Base-by-base conservation (phyloP, 2,797 vertebrate genomes). In the Lepus townsendii region DNA sequence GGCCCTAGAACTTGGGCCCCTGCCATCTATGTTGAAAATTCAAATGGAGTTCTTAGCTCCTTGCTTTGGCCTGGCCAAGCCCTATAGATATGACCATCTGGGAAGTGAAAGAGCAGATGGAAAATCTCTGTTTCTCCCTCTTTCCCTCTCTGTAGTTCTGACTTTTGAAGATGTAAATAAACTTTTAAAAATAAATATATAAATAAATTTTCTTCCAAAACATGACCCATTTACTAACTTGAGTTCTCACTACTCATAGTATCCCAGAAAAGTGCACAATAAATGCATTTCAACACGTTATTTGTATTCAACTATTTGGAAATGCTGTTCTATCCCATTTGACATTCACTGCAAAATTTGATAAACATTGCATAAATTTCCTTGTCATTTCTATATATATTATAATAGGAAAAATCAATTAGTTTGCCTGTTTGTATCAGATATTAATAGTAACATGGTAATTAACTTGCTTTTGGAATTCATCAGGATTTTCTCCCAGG, bases 391-490 rank as follows among this genome's bases (percentile, higher is more conserved):
- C 73, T 73, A 57, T 14, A 38, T 42, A 30, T 76, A 38, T 69
- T 52, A 32, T 63, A 12, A 75, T 47, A 3, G 24, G 80, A 83
- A 68, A 32, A n/a, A 71, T 66, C 5, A 30, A 10, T 52, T 85
- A 32, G 47, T 75, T 73, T 89, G 27, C 62, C 19, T 83, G 24
- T 65, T 83, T 8, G 62, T 35, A 68, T 10, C 16, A 89, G 38
- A 35, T 47, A 71, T 82, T 89, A 66, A 85, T 20, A 65, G 65
- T 54, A 82, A 60, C n/a, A 78, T 38, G 19, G 60, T 38, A 4
- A 47, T 27, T 83, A 20, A 57, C 17, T 60, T 66, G 73, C 75
- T 47, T 88, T 17, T 92, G 72, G 83, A 78, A 87, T 86, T 73
- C 86, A 26, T 57, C 27, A 87, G 16, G 12, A 54, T 72, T 85